Base-by-base conservation (phyloP, 1,140 invertebrate genomes). In the Drosophila miranda region DNA sequence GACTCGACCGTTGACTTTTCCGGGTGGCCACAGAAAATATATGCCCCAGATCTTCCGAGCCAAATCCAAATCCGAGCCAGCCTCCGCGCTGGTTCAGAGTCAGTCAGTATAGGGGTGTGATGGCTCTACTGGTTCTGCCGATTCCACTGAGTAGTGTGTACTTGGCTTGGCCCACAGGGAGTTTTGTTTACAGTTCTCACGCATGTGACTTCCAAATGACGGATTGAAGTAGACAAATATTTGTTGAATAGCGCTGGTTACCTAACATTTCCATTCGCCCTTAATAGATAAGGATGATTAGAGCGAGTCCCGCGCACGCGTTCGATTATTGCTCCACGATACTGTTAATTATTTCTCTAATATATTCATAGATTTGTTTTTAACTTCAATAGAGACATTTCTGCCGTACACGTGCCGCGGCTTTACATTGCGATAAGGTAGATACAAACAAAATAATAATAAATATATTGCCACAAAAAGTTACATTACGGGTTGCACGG, bases 141-240 rank as follows among this genome's bases (percentile, higher is more conserved):
- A 41, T 48, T 49, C 7, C 8, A 34, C 9, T 13, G 11, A 13
- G 11, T 38, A 11, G 34, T 1, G 5, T 38, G 34, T 38, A 38
- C 43, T 59, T 54, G 44, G 34, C 34, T 23, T 44, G 7, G 16
- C 16, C 19, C 28, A 50, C 19, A 64, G 60, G n/a, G 14, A 41
- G 43, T 64, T 49, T 73, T 90, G 89, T 90, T 90, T 90, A 79
- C 89, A 86, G 78, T 90, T 90, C 89, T 90, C 89, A 90, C 89
- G 89, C 89, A 86, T 89, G 89, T 90, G 89, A 90, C 89, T 90
- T 90, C 83, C 80, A 89, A 90, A 90, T 90, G 89, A 90, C 89
- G 89, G 89, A 90, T 90, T 90, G 87, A 80, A 90, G 80, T 89
- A 81, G 79, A 80, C 78, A 89, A 90, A 90, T 90, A 82, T 90